Base-by-base conservation (phyloP, 2,113 vertebrate species). In the Microcebus ravelobensis region DNA sequence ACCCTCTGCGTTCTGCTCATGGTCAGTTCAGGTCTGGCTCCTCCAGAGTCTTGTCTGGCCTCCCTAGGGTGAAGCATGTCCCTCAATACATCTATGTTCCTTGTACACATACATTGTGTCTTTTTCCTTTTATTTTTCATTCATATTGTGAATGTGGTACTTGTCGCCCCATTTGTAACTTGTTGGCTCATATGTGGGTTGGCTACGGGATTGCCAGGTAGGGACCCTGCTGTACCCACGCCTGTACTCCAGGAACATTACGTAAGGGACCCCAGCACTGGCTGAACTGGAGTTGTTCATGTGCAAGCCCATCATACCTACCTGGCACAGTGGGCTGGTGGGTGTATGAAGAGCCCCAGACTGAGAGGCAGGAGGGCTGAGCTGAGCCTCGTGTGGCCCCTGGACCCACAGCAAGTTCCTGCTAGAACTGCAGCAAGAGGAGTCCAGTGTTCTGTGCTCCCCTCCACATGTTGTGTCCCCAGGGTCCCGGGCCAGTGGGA, bases 181-280 rank as follows among this genome's bases (percentile, higher is more conserved):
- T 88, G 10, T 29, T 34, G 45, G 17, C 57, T 73, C 34, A 25
- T 39, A 68, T 0, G 23, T 31, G 42, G 10, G 4, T 67, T 25
- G 6, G 3, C 27, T 52, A 6, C n/a, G 74, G 55, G n/a, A 21
- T 1, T 67, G 5, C 50, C 39, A 59, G 27, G 17, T 17, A 29
- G 48, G 25, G 5, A 73, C 48, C 81, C n/a, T 7, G 1, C 39
- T 18, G 17, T 29, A 9, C 25, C 11, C 65, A 8, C 0, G 2
- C 67, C 71, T 85, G 3, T 76, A 20, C 34, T 87, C 12, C 1
- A 80, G 83, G 76, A 27, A 45, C 15, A 39, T 20, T 27, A 34
- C 0, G 0, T 1, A 52, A 81, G 39, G 45, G 42, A 9, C 23
- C 11, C 31, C 2, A 0, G 39, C 67, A 36, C 65, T 2, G 3